These are phyloP conservation scores for Sebastes fasciatus DNA, from an alignment of 2,113 vertebrate species.

Conservation along the genomic window DNA sequence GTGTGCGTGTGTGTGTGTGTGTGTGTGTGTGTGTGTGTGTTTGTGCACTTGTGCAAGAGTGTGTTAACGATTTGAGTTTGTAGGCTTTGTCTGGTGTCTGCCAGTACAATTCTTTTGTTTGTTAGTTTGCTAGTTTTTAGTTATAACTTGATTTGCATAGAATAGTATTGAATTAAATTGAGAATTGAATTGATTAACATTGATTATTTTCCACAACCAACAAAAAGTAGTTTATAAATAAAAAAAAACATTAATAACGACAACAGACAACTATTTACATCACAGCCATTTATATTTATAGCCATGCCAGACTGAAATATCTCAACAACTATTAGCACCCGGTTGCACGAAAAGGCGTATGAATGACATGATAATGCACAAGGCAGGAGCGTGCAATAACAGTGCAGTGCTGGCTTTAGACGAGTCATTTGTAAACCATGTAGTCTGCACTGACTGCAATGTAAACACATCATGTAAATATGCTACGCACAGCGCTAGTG, in stretches of 20 bases:
- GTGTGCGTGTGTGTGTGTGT: slow-evolving; percentile 35
- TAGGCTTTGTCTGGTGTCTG: slow-evolving; percentile 12
- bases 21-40: slow-evolving; percentile 32
- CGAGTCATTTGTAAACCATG: too few relatives aligned
- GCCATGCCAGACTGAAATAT: not conserved
- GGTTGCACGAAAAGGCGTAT: too few relatives aligned
- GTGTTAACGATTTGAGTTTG: slow-evolving; percentile 35
- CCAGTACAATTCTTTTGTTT: slow-evolving; percentile 3
- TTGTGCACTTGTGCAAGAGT: not conserved
- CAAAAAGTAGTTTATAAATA: not conserved
- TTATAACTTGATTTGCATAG: slow-evolving; percentile 8
- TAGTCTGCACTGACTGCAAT: too few relatives aligned
- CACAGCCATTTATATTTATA: not conserved
- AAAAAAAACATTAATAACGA: not conserved
- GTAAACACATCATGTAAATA: too few relatives aligned
- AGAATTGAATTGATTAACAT: not conserved
- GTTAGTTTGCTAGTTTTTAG: slow-evolving; percentile 12
- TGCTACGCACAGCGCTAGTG: too few relatives aligned
- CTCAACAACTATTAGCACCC: not conserved
- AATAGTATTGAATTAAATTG: not conserved
- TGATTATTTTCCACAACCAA: not conserved
- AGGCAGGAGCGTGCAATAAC: too few relatives aligned
- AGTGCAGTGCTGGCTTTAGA: too few relatives aligned
- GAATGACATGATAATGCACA: too few relatives aligned
- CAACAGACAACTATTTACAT: not conserved